Evolutionary conservation across 1,140 invertebrate genomes (phyloP).

Genomic region (Branchinecta lindahli): DNA sequence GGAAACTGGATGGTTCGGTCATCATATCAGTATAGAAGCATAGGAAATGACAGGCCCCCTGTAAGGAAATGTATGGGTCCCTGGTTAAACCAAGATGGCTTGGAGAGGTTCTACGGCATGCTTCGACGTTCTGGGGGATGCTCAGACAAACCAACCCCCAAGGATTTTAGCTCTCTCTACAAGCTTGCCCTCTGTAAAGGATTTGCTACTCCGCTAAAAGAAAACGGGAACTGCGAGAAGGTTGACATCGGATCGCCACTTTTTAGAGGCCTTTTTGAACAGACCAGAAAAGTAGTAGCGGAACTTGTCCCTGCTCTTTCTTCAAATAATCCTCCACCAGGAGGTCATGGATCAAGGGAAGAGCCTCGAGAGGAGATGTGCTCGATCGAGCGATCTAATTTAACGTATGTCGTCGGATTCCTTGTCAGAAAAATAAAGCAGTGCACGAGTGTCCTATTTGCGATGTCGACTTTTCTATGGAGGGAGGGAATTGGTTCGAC

Average conservation of each 20-base stretch:
- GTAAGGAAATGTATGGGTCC: no score
- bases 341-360: neutral
- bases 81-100: constrained; percentile 2
- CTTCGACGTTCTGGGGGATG: neutral
- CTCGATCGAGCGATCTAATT: neutral
- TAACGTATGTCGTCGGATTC: neutral
- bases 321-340: neutral
- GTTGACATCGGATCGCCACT: neutral
- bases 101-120: neutral
- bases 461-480: neutral
- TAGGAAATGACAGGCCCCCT: no score
- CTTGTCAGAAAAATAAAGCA: neutral
- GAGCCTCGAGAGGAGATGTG: neutral
- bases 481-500: neutral
- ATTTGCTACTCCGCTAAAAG: neutral
- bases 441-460: neutral
- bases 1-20: no score
- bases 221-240: neutral
- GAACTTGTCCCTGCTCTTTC: no score
- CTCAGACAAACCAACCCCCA: neutral
- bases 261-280: neutral
- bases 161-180: neutral
- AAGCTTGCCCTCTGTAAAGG: constrained; percentile 8
- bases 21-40: no score
- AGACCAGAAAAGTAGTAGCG: no score